phyloP scores from a whole-genome alignment of 2,888 invertebrate species.

The Xanthorhoe spadicearia region DNA sequence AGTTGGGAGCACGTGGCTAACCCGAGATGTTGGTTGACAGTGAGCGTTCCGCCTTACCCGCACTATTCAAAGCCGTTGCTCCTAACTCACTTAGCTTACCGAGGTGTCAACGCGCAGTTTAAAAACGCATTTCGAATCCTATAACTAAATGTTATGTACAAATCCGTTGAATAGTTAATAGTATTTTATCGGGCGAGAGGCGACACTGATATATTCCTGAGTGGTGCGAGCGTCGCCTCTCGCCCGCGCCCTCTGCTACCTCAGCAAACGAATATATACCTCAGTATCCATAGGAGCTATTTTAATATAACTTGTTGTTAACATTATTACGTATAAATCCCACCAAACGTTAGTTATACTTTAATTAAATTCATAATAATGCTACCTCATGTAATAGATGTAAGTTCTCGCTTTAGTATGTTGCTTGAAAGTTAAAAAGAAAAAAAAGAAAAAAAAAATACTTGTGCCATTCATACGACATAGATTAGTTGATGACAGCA shows the following conservation, averaged over 20 bases:
- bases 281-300: conserved; percentile 75
- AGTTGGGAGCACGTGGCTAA: conserved; percentile 15
- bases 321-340: conserved; percentile 75
- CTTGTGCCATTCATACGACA: conserved; percentile 49
- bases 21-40: conserved; percentile 25
- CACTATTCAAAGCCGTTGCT: conserved; percentile 28
- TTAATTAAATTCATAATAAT: conserved; percentile 76
- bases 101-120: conserved; percentile 26
- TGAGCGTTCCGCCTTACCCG: conserved; percentile 33
- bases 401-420: conserved; percentile 53
- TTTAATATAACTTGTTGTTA: conserved; percentile 75
- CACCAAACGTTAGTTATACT: conserved; percentile 79
- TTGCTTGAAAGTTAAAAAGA: conserved; percentile 47
- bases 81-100: background rate
- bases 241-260: conserved; percentile 61
- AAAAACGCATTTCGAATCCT: conserved; percentile 23
- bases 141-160: conserved; percentile 33
- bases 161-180: conserved; percentile 38
- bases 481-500: conserved; percentile 29
- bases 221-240: conserved; percentile 21
- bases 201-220: conserved; percentile 2
- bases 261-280: conserved; percentile 77
- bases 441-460: conserved; percentile 36
- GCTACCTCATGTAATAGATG: conserved; percentile 73
- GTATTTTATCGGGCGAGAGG: conserved; percentile 34